phyloP scores from a whole-genome alignment of 2,797 vertebrate species.

The Malurus splendens region DNA sequence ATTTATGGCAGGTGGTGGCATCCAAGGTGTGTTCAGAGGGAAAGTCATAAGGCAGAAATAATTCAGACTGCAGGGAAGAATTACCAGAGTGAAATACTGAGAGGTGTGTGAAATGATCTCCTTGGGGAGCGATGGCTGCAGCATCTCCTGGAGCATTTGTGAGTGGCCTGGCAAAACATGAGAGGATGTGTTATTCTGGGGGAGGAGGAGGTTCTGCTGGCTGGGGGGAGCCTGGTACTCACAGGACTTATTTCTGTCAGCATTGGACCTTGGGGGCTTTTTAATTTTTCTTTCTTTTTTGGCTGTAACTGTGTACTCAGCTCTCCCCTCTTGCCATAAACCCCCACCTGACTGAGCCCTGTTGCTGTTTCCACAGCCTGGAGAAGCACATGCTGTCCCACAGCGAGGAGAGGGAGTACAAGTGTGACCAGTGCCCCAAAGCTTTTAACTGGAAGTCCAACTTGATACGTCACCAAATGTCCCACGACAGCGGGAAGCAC shows the following conservation, averaged over 20 bases:
- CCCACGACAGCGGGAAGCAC: conserved; percentile 98
- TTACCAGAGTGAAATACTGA: background rate
- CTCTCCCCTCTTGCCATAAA: background rate
- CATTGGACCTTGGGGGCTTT: background rate
- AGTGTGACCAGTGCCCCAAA: conserved; percentile 98
- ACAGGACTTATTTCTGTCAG: background rate
- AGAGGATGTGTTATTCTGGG: background rate
- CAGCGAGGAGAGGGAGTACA: conserved; percentile 96
- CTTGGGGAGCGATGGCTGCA: background rate
- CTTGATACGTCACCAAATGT: conserved; percentile 99
- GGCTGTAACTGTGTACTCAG: background rate
- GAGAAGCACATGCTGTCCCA: conserved; percentile 92
- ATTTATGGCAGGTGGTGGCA: background rate
- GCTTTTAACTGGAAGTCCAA: conserved; percentile 99
- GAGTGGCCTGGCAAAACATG: background rate
- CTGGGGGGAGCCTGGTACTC: background rate
- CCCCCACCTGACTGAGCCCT: background rate
- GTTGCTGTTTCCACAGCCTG: conserved; percentile 77
- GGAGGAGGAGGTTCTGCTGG: background rate
- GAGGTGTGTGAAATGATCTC: background rate
- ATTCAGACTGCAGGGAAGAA: conserved; percentile 17
- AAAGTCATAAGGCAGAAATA: conserved; percentile 4
- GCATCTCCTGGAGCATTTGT: conserved; percentile 18
- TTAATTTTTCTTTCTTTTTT: background rate
- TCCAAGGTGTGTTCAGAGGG: background rate